Percentiles rank a stretch among this genome's conserved stretches.
phyloP scores from a whole-genome alignment of 1,140 invertebrate genomes.

The Drosophila navojoa region DNA sequence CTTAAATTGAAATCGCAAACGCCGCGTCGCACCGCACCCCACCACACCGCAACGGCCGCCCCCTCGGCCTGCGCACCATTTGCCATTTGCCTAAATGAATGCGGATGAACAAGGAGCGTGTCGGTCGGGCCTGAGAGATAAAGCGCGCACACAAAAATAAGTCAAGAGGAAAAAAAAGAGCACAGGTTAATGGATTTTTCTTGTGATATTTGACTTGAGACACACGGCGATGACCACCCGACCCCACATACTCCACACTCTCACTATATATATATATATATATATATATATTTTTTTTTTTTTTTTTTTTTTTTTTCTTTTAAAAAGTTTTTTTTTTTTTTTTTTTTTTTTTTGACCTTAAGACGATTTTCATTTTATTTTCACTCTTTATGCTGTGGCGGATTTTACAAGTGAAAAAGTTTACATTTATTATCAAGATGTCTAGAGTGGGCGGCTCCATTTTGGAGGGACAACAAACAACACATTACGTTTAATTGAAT shows the following conservation, averaged over 20 bases:
- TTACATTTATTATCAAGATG: slow-evolving; percentile 73
- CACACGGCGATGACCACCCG: slow-evolving; percentile 29
- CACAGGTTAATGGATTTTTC: slow-evolving; percentile 78
- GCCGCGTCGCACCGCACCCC: no score
- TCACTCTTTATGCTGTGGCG: slow-evolving; percentile 50
- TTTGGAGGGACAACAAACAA: slow-evolving; percentile 75
- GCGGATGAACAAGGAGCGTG: slow-evolving; percentile 20
- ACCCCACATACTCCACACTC: neutral
- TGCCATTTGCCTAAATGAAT: slow-evolving; percentile 20
- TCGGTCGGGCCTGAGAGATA: slow-evolving; percentile 37
- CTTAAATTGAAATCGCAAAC: slow-evolving; percentile 7
- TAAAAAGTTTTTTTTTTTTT: no score
- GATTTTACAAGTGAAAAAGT: slow-evolving; percentile 73
- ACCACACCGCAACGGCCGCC: no score
- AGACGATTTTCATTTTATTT: slow-evolving; percentile 57
- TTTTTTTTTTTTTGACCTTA: slow-evolving; percentile 30
- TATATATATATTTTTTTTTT: no score
- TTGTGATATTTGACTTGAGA: slow-evolving; percentile 73
- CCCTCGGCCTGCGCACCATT: neutral
- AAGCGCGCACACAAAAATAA: slow-evolving; percentile 38
- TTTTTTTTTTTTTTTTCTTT: no score
- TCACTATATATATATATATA: slow-evolving; percentile 12
- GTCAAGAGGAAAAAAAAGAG: slow-evolving; percentile 45
- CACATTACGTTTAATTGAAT: slow-evolving; percentile 81
- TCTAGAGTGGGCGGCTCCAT: slow-evolving; percentile 15